These are phyloP conservation scores for Zapornia atra DNA, from an alignment of 2,113 vertebrate species.

Conservation along the genomic window DNA sequence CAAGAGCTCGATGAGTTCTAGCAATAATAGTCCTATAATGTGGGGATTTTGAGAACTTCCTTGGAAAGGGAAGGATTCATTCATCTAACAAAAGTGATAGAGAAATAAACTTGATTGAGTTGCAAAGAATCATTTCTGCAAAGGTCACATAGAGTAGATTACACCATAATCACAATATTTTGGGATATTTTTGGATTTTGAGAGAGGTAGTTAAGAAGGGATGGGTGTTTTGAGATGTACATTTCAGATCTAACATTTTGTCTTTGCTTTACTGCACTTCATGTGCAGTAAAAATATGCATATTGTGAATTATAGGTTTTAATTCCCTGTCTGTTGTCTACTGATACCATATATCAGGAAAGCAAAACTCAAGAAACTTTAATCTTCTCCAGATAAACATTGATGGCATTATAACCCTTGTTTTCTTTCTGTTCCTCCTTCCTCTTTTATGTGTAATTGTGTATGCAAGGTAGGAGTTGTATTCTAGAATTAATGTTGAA, in stretches of 20 bases:
- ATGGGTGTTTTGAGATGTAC: not conserved
- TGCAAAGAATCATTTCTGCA: not conserved
- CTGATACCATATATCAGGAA: not conserved
- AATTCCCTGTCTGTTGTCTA: not conserved
- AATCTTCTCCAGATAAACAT: not conserved
- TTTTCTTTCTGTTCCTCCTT: not conserved
- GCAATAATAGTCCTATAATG: conserved; percentile 35
- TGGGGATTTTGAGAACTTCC: conserved; percentile 23
- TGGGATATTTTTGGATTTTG: not conserved
- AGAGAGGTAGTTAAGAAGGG: not conserved
- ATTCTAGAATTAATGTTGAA: not conserved
- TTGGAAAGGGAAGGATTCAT: conserved; percentile 1
- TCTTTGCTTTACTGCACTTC: not conserved
- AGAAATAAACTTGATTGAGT: not conserved
- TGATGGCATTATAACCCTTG: not conserved
- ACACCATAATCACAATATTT: not conserved
- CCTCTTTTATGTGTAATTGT: not conserved
- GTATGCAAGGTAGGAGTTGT: not conserved
- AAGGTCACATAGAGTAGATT: not conserved
- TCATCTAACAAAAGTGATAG: not conserved
- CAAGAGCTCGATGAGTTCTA: conserved; percentile 16
- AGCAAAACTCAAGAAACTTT: not conserved
- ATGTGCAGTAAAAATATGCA: not conserved
- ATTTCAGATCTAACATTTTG: not conserved
- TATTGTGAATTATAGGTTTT: not conserved